Conservation (phyloP, 1,140 invertebrate species). For the Eurytemora carolleeae region DNA sequence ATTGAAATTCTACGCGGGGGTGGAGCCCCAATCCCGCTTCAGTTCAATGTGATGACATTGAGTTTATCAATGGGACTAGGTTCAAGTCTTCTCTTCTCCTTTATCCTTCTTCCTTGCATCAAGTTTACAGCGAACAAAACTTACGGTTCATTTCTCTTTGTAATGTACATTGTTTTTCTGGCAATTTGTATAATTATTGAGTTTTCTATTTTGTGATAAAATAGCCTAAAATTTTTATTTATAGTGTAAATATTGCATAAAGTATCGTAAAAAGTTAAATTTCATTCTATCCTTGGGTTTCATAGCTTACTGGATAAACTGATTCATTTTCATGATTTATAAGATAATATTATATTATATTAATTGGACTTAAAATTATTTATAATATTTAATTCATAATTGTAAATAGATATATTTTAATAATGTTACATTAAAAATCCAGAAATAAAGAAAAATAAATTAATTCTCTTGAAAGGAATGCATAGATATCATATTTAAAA, state of each 20-base stretch:
- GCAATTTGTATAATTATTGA: constrained; percentile 26
- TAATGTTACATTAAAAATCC: too few species aligned
- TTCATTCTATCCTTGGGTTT: too few species aligned
- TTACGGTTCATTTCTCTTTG: constrained; percentile 27
- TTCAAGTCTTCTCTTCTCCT: constrained; percentile 26
- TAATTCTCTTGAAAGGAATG: too few species aligned
- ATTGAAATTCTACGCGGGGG: constrained; percentile 27
- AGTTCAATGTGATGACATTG: constrained; percentile 17
- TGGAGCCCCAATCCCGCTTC: constrained; percentile 19
- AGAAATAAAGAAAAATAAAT: too few species aligned
- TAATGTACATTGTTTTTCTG: constrained; percentile 29
- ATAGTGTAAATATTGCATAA: background rate
- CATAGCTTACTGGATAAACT: too few species aligned
- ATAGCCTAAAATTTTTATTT: background rate
- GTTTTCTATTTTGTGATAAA: constrained; percentile 10
- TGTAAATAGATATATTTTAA: too few species aligned
- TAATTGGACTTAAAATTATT: too few species aligned
- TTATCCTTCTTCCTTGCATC: constrained; percentile 20
- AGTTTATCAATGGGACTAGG: constrained; percentile 27
- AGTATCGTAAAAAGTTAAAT: too few species aligned
- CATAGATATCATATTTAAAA: too few species aligned
- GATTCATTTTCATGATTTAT: too few species aligned
- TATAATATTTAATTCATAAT: too few species aligned
- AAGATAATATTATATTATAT: too few species aligned
- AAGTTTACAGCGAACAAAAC: constrained; percentile 3